Base-by-base conservation (phyloP, 2,888 invertebrate species). In the Seladonia tumulorum region DNA sequence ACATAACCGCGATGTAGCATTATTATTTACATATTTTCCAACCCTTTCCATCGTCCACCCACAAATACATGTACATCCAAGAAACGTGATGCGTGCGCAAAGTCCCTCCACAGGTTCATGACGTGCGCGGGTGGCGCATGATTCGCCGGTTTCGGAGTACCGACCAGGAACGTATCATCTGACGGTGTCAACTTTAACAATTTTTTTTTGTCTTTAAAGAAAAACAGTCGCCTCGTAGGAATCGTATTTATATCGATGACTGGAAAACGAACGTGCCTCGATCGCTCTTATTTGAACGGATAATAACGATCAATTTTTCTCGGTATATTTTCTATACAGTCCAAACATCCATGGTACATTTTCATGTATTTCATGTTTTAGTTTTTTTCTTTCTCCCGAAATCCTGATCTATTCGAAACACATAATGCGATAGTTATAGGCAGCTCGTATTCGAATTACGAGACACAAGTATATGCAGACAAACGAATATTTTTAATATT, bases 81-180 rank as follows among this genome's bases (percentile, higher is more conserved):
- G 85, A 84, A 87, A 87, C 87, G 84, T 75, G 86, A 80, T 89
- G 90, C 89, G 87, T 89, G 92, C 92, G 91, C 92, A 90, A 91
- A 90, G 87, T 87, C 73, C 81, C 86, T 89, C 88, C 81, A 88
- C 87, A 87, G 85, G 89, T 91, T 83, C 82, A 83, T 90, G 90
- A 90, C 87, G 89, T 86, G 88, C 88, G 89, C 86, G 84, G 85
- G 85, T 91, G 88, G 83, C 90, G 86, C 89, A 85, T 82, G 92
- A 91, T 90, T 90, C 91, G 90, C 79, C 87, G 86, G 80, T 90
- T 92, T 91, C 83, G 79, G 79, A 88, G 82, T 82, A 84, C 63
- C 57, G 66, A 22, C 39, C 89, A 91, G 90, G 88, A 66, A 70
- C 83, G 90, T 80, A 79, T 45, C 29, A 57, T 53, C 39, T 25